Base-by-base conservation (phyloP, 2,888 invertebrate genomes). In the Athripsodes cinereus region DNA sequence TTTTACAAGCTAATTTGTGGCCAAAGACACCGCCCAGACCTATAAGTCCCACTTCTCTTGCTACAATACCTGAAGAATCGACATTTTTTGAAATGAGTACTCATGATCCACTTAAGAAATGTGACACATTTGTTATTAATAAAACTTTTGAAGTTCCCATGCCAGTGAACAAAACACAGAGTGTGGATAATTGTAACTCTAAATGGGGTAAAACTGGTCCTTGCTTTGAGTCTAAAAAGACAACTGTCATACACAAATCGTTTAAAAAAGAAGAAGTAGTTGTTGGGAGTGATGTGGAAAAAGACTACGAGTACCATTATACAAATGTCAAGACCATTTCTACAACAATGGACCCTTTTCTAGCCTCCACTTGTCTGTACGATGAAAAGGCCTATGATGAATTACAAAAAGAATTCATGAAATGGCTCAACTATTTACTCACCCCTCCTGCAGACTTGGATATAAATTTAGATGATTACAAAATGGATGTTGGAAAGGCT, bases 391-490 rank as follows among this genome's bases (percentile, higher is more conserved):
- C 87, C 67, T 78, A 91, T 1, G 79, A 82, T 49, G 80, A 82
- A 58, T 86, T 90, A 69, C 87, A 88, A 71, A 73, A 69, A 0
- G 83, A 87, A 67, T 87, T 90, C 60, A 87, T 84, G 67, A 86
- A 87, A 65, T 92, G 90, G 90, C 72, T 92, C 0, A 91, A 92
- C 70, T 85, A 84, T 8, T 74, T 92, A 53, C 74, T 92, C 6
- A 85, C 88, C 2, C 87, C 90, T 1, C 90, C 90, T 0, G 79
- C 82, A 0, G 88, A 89, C 64, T 75, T 89, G 1, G 84, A 85
- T 63, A 80, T 83, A 44, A 76, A 80, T 58, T 72, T 81, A n/a
- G 82, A 82, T 65, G 72, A 72, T 57, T 76, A 78, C 58, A 81
- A 82, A 68, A 78, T 88, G 11, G 88, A 90, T 67, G 81, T 89